Evolutionary conservation across 2,797 vertebrate species (phyloP), one percentile per base, ranked within the genome.

Genomic region (Dendrocincla fuliginosa): DNA sequence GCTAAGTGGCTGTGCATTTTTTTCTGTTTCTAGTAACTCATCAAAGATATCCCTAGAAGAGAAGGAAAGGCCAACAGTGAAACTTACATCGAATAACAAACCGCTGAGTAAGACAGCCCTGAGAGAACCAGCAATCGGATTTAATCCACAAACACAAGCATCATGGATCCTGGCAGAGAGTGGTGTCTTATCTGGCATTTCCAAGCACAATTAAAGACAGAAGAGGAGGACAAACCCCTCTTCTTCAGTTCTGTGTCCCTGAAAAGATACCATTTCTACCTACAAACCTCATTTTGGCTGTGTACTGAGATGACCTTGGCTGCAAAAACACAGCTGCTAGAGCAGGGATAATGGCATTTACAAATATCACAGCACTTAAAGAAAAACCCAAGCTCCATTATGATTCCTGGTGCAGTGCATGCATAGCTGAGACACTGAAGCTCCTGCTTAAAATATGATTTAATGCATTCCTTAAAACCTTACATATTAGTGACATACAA

Each of bases 21-120:
- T 98, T 97, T 99, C 99, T 73, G 98, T 98, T 97, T 99, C 99
- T 33, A 99, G 98, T 93, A 99, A 98, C 97, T 99, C 99, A 93
- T 99, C 99, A 49, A 99, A 99, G 96, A 99, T 98, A 56, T 99
- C 99, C 96, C 99, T 99, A 96, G 57, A 94, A 94, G 11, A 94
- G 42, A 96, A 25, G 6, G 63, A 44, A 77, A 97, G 41, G 33
- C 22, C 64, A 49, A 85, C 9, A 89, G 94, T 78, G 68, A 93
- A 84, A 73, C 60, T 49, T 46, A 11, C 0, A 37, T 41, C 28
- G 22, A 57, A 47, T 23, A 42, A 46, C 25, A 69, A 77, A 64
- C 24, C 4, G 14, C 47, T 69, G 39, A 0, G 0, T 12, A 70
- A 61, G 55, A 49, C 15, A 52, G 53, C 33, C 49, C 55, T 3